These are phyloP conservation scores for Drosophila pseudoananassae DNA, from an alignment of 1,140 invertebrate species.

Conservation along the genomic window DNA sequence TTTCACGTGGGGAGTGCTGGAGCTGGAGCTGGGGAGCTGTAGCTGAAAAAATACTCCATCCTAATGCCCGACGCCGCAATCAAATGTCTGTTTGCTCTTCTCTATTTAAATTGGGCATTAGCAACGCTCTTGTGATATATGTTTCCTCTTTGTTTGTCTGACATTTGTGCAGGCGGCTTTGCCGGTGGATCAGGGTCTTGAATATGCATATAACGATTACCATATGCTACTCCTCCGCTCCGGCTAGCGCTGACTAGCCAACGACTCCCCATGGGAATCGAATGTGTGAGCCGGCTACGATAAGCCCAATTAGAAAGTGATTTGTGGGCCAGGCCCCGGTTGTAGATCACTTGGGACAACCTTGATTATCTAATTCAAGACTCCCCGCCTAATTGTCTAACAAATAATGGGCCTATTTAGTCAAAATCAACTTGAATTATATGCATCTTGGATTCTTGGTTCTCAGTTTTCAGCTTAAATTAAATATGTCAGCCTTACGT, in stretches of 20 bases:
- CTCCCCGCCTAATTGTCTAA: background rate
- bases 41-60: background rate
- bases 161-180: slow-evolving; percentile 29
- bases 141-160: slow-evolving; percentile 38
- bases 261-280: slow-evolving; percentile 14
- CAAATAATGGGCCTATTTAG: too few relatives aligned
- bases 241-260: background rate
- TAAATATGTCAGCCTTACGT: too few relatives aligned
- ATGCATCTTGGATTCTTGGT: too few relatives aligned
- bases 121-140: slow-evolving; percentile 49
- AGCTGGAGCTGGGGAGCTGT: background rate
- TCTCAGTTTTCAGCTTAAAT: too few relatives aligned
- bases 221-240: slow-evolving; percentile 19
- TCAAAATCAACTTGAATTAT: too few relatives aligned
- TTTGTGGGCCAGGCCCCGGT: slow-evolving; percentile 20
- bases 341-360: slow-evolving; percentile 31
- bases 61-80: slow-evolving; percentile 21
- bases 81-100: slow-evolving; percentile 57
- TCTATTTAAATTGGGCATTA: slow-evolving; percentile 61
- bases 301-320: slow-evolving; percentile 46
- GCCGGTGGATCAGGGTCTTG: slow-evolving; percentile 24
- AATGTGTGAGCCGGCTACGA: slow-evolving; percentile 22
- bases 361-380: slow-evolving; percentile 8
- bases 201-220: slow-evolving; percentile 42
- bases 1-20: slow-evolving; percentile 39